Percentiles rank a stretch among this genome's conserved stretches.
These are phyloP conservation scores for Oscheius sp. DNA, from an alignment of 2,888 invertebrate genomes.

Conservation along the genomic window DNA sequence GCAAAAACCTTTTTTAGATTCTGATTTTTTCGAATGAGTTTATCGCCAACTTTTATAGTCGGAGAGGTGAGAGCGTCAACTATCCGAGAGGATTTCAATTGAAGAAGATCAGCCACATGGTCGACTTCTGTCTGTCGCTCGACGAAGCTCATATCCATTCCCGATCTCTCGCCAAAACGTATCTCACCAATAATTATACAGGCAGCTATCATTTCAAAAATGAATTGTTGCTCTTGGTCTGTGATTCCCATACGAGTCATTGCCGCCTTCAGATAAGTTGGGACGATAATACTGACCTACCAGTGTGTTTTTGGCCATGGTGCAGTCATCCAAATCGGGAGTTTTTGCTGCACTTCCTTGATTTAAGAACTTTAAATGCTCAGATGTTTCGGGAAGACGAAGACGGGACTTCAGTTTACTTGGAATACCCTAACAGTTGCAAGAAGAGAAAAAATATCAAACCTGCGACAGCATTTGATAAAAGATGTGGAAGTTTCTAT, in stretches of 20 bases:
- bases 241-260: constrained; percentile 55
- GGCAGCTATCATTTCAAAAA: constrained; percentile 58
- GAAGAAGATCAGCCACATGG: constrained; percentile 55
- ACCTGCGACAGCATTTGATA: constrained; percentile 75
- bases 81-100: constrained; percentile 52
- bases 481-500: constrained; percentile 79
- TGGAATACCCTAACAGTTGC: constrained; percentile 12
- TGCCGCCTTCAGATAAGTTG: constrained; percentile 40
- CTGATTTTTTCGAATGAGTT: constrained; percentile 73
- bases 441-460: background rate
- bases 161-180: constrained; percentile 63
- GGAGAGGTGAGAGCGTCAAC: constrained; percentile 73
- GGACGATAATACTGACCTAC: background rate
- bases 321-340: constrained; percentile 21
- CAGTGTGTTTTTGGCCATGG: background rate
- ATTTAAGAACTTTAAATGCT: constrained; percentile 49
- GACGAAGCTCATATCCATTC: constrained; percentile 63
- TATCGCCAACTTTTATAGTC: constrained; percentile 73
- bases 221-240: constrained; percentile 48
- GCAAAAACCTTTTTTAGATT: constrained; percentile 73
- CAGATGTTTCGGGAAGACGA: constrained; percentile 32
- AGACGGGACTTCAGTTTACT: constrained; percentile 18
- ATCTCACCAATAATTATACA: constrained; percentile 67
- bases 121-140: constrained; percentile 60
- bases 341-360: constrained; percentile 40